Conservation (phyloP, 2,888 invertebrate species). For the Ephialtes manifestator region DNA sequence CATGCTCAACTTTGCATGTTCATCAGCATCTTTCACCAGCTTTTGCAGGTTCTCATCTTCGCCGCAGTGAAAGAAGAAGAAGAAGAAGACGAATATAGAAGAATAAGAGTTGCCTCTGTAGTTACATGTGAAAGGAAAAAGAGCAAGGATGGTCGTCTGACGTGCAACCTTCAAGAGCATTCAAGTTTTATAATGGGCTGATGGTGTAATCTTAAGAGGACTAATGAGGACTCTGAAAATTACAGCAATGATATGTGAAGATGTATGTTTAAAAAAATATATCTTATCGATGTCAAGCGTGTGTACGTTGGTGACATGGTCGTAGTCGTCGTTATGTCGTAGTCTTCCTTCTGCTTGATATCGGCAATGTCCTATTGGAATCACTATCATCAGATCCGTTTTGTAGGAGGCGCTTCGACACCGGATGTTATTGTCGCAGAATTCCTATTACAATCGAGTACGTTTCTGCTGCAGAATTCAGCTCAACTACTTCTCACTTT, state of each 20-base stretch:
- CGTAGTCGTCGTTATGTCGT: constrained; percentile 29
- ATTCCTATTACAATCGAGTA: constrained; percentile 77
- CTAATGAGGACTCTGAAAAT: too few relatives aligned
- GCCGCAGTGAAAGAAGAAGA: neutral
- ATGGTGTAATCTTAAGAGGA: too few relatives aligned
- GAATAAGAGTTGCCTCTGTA: neutral
- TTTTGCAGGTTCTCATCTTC: neutral
- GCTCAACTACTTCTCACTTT: neutral
- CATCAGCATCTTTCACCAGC: neutral
- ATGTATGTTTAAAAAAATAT: too few relatives aligned
- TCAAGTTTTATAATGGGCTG: too few relatives aligned
- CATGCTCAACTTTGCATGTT: neutral
- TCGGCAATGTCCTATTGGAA: constrained; percentile 23
- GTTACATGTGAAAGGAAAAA: neutral
- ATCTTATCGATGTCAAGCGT: constrained; percentile 52
- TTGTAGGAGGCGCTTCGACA: too few relatives aligned
- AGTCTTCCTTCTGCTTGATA: constrained; percentile 36
- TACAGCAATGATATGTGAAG: too few relatives aligned
- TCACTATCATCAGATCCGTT: neutral
- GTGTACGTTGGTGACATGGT: constrained; percentile 28
- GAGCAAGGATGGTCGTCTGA: neutral
- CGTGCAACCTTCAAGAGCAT: constrained; percentile 12
- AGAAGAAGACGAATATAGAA: neutral
- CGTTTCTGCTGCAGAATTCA: constrained; percentile 44
- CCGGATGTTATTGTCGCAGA: constrained; percentile 79